Evolutionary conservation across 2,797 vertebrate genomes (phyloP), one percentile per base, ranked within the genome.

Genomic region (Macroramphosus scolopax): DNA sequence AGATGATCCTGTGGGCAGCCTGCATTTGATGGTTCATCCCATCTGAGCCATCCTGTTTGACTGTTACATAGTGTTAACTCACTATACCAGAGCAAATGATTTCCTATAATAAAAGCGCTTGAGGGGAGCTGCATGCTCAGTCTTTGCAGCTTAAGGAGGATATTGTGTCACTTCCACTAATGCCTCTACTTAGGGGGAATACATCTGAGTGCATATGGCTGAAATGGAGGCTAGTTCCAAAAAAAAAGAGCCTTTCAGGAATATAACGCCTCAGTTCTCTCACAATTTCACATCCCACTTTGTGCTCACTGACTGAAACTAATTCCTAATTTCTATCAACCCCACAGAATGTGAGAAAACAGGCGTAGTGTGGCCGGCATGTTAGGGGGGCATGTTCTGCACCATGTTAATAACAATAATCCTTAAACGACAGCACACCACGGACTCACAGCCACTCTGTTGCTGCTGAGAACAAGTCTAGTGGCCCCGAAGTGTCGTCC

Each of bases 401-500:
- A 15, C 25, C 3, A 28, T 18, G 18, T 57, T 18, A 29, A 31
- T n/a, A 33, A 39, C 32, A 42, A 40, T 39, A 52, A 71, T 32
- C 56, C 48, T 6, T 22, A 44, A 43, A 41, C 5, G 18, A 46
- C 48, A 52, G 51, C 17, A 25, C 7, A 46, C 45, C 63, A 65
- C 30, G 65, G 50, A 51, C 52, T 35, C 28, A 22, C 42, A 44
- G 51, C 34, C 65, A 11, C 57, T 53, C 62, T 17, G 36, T 37
- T 15, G 62, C 51, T 69, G 51, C 53, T 55, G 55, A 55, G 57
- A 52, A 51, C 40, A 22, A 40, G 58, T 62, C 44, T 30, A 31
- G 46, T 47, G 18, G 38, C 26, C 38, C 17, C 64, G 4, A 49
- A 67, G 60, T 69, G 62, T 71, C 59, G 42, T 51, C 63, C 76